These are phyloP conservation scores for Astyanax mexicanus DNA, from an alignment of 2,797 vertebrate genomes.

Conservation along the genomic window DNA sequence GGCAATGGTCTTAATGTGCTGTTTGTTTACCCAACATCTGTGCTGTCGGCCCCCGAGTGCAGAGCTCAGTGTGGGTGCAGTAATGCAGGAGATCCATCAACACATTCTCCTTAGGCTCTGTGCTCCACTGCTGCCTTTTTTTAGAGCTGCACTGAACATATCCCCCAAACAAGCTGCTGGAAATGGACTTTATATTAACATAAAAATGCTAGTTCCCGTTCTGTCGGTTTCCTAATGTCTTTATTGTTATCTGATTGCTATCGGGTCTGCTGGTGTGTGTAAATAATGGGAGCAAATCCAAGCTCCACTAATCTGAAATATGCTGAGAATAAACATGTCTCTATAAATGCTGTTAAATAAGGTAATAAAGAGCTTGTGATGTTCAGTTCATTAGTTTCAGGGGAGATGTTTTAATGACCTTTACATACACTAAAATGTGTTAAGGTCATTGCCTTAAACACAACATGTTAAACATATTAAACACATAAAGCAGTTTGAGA, in stretches of 20 bases:
- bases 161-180: neutral
- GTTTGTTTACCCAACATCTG: slow-evolving; percentile 65
- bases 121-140: neutral
- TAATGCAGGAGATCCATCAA: slow-evolving; percentile 58
- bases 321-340: neutral
- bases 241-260: slow-evolving; percentile 1
- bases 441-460: neutral
- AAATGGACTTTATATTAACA: neutral
- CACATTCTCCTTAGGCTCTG: slow-evolving; percentile 47
- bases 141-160: slow-evolving; percentile 8
- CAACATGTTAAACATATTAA: too few species aligned
- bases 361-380: neutral
- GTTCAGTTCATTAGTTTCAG: neutral
- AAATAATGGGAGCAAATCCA: neutral
- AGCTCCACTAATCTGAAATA: neutral
- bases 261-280: neutral
- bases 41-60: slow-evolving; percentile 53
- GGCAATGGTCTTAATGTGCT: slow-evolving; percentile 60
- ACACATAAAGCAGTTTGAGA: neutral
- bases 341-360: neutral
- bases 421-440: neutral
- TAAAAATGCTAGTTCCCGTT: neutral
- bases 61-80: slow-evolving; percentile 56
- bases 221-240: slow-evolving; percentile 1
- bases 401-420: neutral